Evolutionary conservation across 2,888 invertebrate species (phyloP), one percentile per base, ranked within the genome.

Genomic region (Ormyrus labotus): DNA sequence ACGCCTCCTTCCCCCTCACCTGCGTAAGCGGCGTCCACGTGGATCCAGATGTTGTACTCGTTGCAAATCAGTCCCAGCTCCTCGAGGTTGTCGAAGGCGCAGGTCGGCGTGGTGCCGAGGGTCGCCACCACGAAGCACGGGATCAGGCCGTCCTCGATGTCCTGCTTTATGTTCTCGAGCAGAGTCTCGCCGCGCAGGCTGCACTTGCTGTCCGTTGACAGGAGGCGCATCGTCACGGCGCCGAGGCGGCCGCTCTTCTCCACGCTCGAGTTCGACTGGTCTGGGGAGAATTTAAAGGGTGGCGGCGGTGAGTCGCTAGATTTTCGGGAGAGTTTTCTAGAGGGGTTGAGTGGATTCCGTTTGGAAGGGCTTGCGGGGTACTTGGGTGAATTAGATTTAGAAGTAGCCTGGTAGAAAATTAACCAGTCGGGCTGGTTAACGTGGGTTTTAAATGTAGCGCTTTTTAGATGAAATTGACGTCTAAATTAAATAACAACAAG

Each of bases 21-120:
- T 4, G 98, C 99, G 89, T 99, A 99, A 0, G 99, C 99, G 0
- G 98, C 99, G 88, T 99, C 99, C 0, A 99, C 94, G 89, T 99
- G 99, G 50, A 98, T 91, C 98, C 99, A 99, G 2, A 98, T 91
- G 47, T 94, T 92, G 84, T 94, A 92, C 85, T 94, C 91, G 63
- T 94, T 92, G 87, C 98, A 98, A 55, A 99, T 93, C 7, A 95
- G 94, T 0, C 97, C 97, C 60, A 99, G 89, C 90, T 97, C 96
- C 34, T 93, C 92, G 13, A 99, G 91, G 83, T 96, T 95, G 90
- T 99, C 99, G 89, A 97, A 98, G 0, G 98, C 96, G 86, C 95
- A 95, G 0, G 96, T 96, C 6, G 95, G 96, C 0, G 98, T 98
- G 0, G 97, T 97, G 0, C 98, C 98, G 55, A 97, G 91, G 53